Evolutionary conservation across 92 coral and sea anemone species (phyloP).

Genomic region (Anthopleura xanthogrammica): DNA sequence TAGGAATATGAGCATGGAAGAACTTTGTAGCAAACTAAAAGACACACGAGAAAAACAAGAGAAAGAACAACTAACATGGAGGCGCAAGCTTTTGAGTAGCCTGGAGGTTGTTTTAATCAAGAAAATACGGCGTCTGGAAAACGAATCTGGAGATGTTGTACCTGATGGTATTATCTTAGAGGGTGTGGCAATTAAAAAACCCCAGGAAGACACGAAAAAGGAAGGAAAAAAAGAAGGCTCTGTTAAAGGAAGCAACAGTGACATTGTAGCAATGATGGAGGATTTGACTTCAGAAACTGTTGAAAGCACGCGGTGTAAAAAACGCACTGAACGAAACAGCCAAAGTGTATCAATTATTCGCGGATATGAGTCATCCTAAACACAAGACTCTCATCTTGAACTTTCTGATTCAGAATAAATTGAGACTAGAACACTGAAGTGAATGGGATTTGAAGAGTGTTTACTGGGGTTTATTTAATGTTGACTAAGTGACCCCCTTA

Average conservation of each 20-base stretch:
- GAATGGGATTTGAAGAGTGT: neutral
- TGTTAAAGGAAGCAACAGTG: constrained; percentile 23
- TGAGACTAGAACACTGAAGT: neutral
- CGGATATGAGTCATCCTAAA: constrained; percentile 36
- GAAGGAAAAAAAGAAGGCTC: neutral
- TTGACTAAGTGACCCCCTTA: neutral
- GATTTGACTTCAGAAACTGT: constrained; percentile 26
- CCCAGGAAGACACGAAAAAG: neutral
- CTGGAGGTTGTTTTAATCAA: constrained; percentile 66
- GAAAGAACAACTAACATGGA: constrained; percentile 57
- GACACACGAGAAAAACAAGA: constrained; percentile 52
- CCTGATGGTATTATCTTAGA: constrained; percentile 33
- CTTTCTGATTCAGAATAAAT: neutral
- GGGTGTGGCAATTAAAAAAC: neutral
- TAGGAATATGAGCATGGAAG: constrained; percentile 39
- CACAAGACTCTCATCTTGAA: neutral
- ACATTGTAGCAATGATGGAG: constrained; percentile 38
- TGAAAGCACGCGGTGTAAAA: neutral
- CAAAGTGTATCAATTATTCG: constrained; percentile 29
- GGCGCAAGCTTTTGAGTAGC: constrained; percentile 54
- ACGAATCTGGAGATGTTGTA: constrained; percentile 51
- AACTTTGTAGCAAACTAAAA: constrained; percentile 54
- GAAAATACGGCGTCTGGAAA: constrained; percentile 45
- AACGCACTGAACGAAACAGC: neutral
- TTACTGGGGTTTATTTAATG: neutral